phyloP scores from a whole-genome alignment of 2,888 invertebrate genomes.

The Lasioglossum pauxillum region DNA sequence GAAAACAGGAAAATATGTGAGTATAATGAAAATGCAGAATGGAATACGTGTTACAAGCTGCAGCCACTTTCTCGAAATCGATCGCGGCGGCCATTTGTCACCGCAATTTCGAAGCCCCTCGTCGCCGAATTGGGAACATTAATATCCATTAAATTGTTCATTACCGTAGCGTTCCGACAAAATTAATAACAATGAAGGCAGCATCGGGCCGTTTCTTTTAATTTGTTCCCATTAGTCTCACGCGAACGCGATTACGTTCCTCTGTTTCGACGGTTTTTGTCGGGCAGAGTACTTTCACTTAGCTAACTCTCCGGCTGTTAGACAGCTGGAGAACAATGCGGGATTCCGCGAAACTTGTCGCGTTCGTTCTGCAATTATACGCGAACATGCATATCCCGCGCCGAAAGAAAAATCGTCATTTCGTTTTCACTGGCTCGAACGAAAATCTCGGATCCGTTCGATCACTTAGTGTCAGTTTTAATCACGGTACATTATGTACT shows the following conservation, averaged over 20 bases:
- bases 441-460: not conserved
- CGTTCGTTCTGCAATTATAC: conserved; percentile 3
- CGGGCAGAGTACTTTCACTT: not conserved
- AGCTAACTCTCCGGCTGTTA: not conserved
- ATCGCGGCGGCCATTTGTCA: not conserved
- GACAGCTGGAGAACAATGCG: not conserved
- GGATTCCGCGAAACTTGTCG: conserved; percentile 6
- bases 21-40: not conserved
- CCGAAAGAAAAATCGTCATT: not conserved
- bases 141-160: not conserved
- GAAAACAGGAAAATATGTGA: not conserved
- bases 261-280: not conserved
- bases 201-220: not conserved
- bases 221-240: conserved; percentile 2
- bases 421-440: not conserved
- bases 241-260: conserved; percentile 1
- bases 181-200: not conserved
- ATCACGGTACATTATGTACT: not conserved
- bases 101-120: not conserved
- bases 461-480: not conserved
- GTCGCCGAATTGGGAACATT: not conserved
- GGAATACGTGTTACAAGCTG: not conserved
- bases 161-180: not conserved
- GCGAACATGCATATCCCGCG: not conserved
- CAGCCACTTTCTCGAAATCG: not conserved